Evolutionary conservation across 2,888 invertebrate species (phyloP).

Genomic region (Orthosia incerta): DNA sequence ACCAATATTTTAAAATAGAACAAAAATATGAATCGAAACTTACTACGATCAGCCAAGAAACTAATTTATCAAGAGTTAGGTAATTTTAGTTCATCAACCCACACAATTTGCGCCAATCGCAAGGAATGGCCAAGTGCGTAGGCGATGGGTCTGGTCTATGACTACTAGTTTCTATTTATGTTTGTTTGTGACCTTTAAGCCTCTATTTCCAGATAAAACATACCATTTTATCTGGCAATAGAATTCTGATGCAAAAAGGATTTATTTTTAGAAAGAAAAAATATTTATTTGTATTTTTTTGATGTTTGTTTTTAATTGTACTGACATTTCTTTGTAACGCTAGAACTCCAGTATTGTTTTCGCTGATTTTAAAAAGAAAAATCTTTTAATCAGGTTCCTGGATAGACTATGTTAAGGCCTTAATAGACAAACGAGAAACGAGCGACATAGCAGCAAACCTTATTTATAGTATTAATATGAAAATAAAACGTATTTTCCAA

Average conservation of each 20-base stretch:
- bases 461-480: too few species aligned
- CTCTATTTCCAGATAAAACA: too few species aligned
- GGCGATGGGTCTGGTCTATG: neutral
- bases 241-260: neutral
- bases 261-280: too few species aligned
- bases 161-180: neutral
- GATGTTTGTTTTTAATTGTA: too few species aligned
- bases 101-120: neutral
- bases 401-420: too few species aligned
- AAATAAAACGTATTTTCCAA: neutral
- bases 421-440: neutral
- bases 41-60: neutral
- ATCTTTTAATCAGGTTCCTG: too few species aligned
- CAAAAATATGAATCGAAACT: neutral
- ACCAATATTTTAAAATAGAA: neutral
- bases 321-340: neutral
- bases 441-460: neutral
- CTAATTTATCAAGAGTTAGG: conserved; percentile 15
- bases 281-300: too few species aligned
- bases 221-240: neutral
- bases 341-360: neutral
- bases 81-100: conserved; percentile 15
- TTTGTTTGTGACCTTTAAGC: conserved; percentile 7
- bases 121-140: conserved; percentile 12
- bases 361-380: neutral